Base-by-base conservation (phyloP, 2,888 invertebrate species). In the Osedax fenrisi region DNA sequence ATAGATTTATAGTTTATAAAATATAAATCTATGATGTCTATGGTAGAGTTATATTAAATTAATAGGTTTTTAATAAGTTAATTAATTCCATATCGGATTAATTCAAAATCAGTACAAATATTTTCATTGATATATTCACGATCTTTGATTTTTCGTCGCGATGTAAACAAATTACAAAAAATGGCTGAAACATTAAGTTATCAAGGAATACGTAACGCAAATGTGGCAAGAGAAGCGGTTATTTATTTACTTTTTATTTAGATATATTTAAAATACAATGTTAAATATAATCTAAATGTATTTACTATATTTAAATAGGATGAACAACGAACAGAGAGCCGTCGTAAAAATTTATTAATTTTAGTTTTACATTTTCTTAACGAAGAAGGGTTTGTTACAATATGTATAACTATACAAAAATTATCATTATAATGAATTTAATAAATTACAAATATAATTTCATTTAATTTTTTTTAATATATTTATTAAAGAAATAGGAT, bases 331-430 rank as follows among this genome's bases (percentile, higher is more conserved):
- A 82, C 82, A 73, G 83, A 84, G 61, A 78, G 80, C 25, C 80
- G 85, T 75, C 83, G 82, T 77, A 84, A 83, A 76, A 85, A 84
- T 78, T 80, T 85, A 26, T 78, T 86, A 5, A 82, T 85, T 59
- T 79, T 86, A 26, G 83, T 86, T 21, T 78, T 84, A 27, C 82
- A 85, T 77, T 86, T 85, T 78, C 80, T 86, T 23, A 80, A 80
- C 76, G 83, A 84, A 77, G 84, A 85, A 81, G 85, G 85, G 85
- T 85, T 79, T 77, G 80, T 78, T 41, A 10, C 17, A 41, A 41
- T 41, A 41, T 41, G 5, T 41, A 41, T 41, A 41, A 41, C 17
- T 41, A 17, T 41, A n/a, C n/a, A n/a, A n/a, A n/a, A 10, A 41
- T 41, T 17, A 41, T 10, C 41, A 10, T 41, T 41, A 41, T 41